Base-by-base conservation (phyloP, 2,113 vertebrate genomes). In the Sminthopsis crassicaudata region DNA sequence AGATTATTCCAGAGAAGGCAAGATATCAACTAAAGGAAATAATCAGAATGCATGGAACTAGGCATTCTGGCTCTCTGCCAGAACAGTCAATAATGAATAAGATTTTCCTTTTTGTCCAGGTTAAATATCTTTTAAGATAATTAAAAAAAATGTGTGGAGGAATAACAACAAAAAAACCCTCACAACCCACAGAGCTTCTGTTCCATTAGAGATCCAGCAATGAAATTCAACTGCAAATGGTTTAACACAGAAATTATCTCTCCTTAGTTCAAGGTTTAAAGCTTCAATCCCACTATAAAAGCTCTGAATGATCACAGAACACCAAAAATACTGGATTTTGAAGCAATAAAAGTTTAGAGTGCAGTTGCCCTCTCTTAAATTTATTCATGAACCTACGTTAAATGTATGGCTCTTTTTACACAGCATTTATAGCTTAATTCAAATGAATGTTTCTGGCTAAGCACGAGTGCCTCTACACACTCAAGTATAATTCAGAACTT, bases 401-500 rank as follows among this genome's bases (percentile, higher is more conserved):
- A 98, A 98, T 98, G 98, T 98, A 98, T 98, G 96, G 98, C 96
- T 98, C 98, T 98, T 98, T 98, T 98, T 98, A 99, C 97, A 98
- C 97, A 98, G 98, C 98, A 91, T 98, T 99, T 98, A 98, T 98
- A 98, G 98, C 98, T 98, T 99, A 98, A 99, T 98, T 99, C 98
- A 99, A 99, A 99, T 98, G 98, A 98, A 99, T 98, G 98, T 99
- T 99, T 99, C 99, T 99, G 99, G 99, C 99, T 99, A 99, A 99
- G 99, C 99, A 99, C 97, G 99, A 99, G 99, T 99, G 99, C 98
- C 98, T 99, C 99, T 98, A 98, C 98, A 99, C 98, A 99, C 98
- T 99, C 98, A 99, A 99, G 98, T 98, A 99, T 99, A 99, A 99
- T 99, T 99, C 99, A 99, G 98, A 99, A 99, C 98, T 99, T 99